Evolutionary conservation across 2,888 invertebrate genomes (phyloP).

Genomic region (Agrilus mali): DNA sequence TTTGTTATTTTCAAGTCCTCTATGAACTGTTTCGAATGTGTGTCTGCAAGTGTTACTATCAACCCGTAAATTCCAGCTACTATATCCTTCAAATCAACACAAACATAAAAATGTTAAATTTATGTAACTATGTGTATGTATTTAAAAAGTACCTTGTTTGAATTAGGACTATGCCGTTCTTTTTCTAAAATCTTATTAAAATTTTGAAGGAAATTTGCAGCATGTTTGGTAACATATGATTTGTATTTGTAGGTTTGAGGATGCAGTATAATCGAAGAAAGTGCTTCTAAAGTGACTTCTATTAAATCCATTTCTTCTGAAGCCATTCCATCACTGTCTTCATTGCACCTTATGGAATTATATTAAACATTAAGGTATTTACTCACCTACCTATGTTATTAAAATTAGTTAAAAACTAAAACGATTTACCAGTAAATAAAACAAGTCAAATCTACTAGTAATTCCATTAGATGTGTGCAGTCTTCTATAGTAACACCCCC

Average conservation of each 20-base stretch:
- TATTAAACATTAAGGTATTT: neutral
- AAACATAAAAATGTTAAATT: neutral
- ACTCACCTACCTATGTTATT: neutral
- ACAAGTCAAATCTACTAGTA: slow-evolving; percentile 31
- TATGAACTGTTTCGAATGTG: slow-evolving; percentile 48
- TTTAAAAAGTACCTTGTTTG: slow-evolving; percentile 25
- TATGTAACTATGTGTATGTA: too few species aligned
- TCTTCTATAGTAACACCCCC: slow-evolving; percentile 33
- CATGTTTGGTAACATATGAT: slow-evolving; percentile 38
- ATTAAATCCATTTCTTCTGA: slow-evolving; percentile 44
- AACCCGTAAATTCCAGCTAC: slow-evolving; percentile 53
- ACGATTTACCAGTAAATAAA: slow-evolving; percentile 31
- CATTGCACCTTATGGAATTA: slow-evolving; percentile 25
- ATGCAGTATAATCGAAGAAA: slow-evolving; percentile 45
- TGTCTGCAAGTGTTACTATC: slow-evolving; percentile 57
- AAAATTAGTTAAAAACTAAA: slow-evolving; percentile 3
- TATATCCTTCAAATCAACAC: slow-evolving; percentile 46
- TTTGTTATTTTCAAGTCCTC: slow-evolving; percentile 37
- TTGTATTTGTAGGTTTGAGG: slow-evolving; percentile 47
- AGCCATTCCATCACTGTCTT: slow-evolving; percentile 37
- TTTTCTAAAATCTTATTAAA: slow-evolving; percentile 40
- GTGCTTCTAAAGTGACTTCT: slow-evolving; percentile 49
- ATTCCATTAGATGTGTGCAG: slow-evolving; percentile 26
- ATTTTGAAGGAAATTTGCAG: slow-evolving; percentile 45
- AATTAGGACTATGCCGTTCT: slow-evolving; percentile 30